A percentile compares a stretch with the other conserved stretches of the same genome.
These are phyloP conservation scores for Calidris pugnax DNA, from an alignment of 2,113 vertebrate species.

Conservation along the genomic window DNA sequence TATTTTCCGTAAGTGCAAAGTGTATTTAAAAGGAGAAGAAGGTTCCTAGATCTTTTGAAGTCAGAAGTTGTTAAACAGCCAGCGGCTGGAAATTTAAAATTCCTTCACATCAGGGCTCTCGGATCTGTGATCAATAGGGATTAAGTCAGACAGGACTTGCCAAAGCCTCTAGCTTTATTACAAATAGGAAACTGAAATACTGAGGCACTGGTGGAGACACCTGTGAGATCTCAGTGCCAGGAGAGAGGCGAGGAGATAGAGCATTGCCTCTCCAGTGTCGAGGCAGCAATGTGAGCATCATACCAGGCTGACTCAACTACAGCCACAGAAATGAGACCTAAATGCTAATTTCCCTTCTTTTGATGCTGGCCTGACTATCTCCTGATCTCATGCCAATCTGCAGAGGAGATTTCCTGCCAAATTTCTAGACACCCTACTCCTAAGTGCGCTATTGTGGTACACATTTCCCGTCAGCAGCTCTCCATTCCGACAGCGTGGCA, in stretches of 20 bases:
- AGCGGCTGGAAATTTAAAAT: slow-evolving; percentile 52
- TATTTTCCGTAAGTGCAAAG: slow-evolving; percentile 26
- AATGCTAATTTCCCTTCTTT: not conserved
- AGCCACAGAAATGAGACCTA: not conserved
- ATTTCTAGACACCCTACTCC: not conserved
- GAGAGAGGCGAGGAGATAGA: not conserved
- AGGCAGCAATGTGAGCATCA: rapidly evolving
- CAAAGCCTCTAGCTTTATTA: slow-evolving; percentile 46
- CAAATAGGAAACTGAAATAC: slow-evolving; percentile 45
- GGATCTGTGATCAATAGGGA: slow-evolving; percentile 45
- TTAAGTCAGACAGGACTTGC: slow-evolving; percentile 50
- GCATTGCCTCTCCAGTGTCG: not conserved
- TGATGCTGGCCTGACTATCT: not conserved
- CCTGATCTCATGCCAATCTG: not conserved
- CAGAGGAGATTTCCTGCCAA: not conserved
- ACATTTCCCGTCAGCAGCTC: not conserved
- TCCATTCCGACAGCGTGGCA: not conserved
- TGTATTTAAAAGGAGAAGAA: slow-evolving; percentile 31
- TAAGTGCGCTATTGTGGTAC: not conserved
- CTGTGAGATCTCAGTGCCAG: not conserved
- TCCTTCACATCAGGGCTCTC: slow-evolving; percentile 20
- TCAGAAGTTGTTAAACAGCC: slow-evolving; percentile 44
- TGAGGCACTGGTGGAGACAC: not conserved
- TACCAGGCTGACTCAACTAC: not conserved
- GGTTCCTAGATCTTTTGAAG: slow-evolving; percentile 47